Evolutionary conservation across 2,888 invertebrate species (phyloP).

Genomic region (Elegia similella): DNA sequence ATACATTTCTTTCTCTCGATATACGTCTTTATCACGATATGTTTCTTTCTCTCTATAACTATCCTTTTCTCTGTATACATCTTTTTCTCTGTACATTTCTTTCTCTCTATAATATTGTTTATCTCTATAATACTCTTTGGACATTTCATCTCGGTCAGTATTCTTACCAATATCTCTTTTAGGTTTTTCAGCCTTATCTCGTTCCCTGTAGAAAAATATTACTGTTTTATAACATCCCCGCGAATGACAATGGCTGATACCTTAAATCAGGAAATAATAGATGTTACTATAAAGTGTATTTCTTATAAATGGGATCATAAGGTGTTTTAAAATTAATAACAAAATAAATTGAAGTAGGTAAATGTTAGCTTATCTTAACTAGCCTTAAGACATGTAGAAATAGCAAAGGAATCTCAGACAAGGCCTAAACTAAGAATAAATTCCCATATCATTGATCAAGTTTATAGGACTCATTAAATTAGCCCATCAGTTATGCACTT

Average conservation of each 20-base stretch:
- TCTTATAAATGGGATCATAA: too few species aligned
- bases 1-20: constrained; percentile 43
- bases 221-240: constrained; percentile 52
- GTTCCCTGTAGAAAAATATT: constrained; percentile 66
- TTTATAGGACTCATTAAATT: too few species aligned
- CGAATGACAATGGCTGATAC: constrained; percentile 48
- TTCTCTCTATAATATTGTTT: constrained; percentile 68
- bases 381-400: too few species aligned
- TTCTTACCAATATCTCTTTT: constrained; percentile 64
- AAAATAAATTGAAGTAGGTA: too few species aligned
- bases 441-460: too few species aligned
- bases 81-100: constrained; percentile 46
- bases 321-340: too few species aligned
- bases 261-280: constrained; percentile 43
- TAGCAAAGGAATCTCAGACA: too few species aligned
- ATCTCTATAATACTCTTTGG: constrained; percentile 75
- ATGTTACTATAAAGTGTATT: background rate
- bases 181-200: constrained; percentile 69
- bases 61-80: constrained; percentile 48
- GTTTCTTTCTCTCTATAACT: constrained; percentile 35
- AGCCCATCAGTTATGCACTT: too few species aligned
- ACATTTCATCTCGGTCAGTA: constrained; percentile 65
- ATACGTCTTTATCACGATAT: constrained; percentile 43
- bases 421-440: too few species aligned
- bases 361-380: too few species aligned